Evolutionary conservation across 2,888 invertebrate species (phyloP).

Genomic region (Tridacna gigas): DNA sequence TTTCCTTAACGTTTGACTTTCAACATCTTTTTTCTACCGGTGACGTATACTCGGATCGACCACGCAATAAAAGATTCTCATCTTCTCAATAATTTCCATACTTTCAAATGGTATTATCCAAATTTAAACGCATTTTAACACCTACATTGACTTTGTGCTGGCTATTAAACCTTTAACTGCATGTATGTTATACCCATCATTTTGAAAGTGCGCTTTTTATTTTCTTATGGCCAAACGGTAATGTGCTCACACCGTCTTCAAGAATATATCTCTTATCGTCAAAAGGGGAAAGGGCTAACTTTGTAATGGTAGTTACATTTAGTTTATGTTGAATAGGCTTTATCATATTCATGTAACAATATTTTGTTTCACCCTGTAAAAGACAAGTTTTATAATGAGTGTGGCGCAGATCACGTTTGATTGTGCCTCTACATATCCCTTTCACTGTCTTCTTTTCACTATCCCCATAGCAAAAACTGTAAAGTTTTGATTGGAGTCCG

Average conservation of each 20-base stretch:
- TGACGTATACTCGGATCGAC: too few species aligned
- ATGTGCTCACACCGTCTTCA: background rate
- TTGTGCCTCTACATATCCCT: background rate
- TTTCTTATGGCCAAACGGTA: background rate
- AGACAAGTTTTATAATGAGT: constrained; percentile 6
- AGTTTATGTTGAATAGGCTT: background rate
- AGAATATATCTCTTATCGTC: constrained; percentile 4
- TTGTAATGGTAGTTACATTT: background rate
- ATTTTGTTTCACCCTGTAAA: background rate
- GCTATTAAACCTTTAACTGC: background rate
- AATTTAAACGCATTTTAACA: too few species aligned
- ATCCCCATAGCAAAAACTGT: constrained; percentile 2
- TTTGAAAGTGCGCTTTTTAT: too few species aligned
- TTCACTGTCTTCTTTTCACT: background rate
- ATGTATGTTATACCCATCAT: background rate
- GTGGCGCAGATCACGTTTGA: constrained; percentile 6
- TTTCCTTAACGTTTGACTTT: too few species aligned
- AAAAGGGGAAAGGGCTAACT: background rate
- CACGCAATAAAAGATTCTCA: too few species aligned
- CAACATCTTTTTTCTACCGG: too few species aligned
- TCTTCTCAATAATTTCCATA: too few species aligned
- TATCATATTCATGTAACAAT: background rate
- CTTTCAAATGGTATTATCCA: too few species aligned
- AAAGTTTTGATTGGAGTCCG: background rate
- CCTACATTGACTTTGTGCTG: too few species aligned